Conservation (phyloP, 2,888 invertebrate species). For the Galeruca laticollis region DNA sequence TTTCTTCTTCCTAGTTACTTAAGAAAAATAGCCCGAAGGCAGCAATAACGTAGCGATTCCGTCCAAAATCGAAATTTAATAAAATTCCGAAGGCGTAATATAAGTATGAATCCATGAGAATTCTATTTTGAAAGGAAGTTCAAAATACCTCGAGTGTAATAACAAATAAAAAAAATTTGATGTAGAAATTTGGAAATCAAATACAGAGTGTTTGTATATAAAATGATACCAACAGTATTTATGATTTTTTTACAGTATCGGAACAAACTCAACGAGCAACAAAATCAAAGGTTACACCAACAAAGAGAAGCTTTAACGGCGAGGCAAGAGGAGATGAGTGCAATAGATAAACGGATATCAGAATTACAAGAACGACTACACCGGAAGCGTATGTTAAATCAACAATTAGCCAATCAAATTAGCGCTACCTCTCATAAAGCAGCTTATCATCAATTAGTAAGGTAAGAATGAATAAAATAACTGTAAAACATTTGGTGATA, state of each 20-base stretch:
- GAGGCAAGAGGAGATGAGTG: conserved; percentile 90
- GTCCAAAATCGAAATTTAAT: conserved; percentile 12
- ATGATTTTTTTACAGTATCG: conserved; percentile 79
- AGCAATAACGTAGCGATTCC: conserved; percentile 8
- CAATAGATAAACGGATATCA: conserved; percentile 92
- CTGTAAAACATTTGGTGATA: no score
- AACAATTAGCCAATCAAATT: conserved; percentile 76
- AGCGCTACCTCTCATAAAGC: conserved; percentile 67
- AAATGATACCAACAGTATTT: background rate
- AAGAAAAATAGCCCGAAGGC: conserved; percentile 14
- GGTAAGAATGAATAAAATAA: conserved; percentile 53
- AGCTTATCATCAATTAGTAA: conserved; percentile 65
- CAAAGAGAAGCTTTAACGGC: conserved; percentile 90
- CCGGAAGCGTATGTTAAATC: conserved; percentile 87
- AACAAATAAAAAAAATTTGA: conserved; percentile 8
- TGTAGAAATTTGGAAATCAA: background rate
- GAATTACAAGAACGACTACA: conserved; percentile 93
- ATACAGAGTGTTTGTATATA: background rate
- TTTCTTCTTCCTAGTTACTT: background rate
- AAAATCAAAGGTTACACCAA: conserved; percentile 88
- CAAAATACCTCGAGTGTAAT: conserved; percentile 8
- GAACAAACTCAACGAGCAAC: conserved; percentile 95
- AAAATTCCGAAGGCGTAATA: background rate
- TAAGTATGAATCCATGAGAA: conserved; percentile 9
- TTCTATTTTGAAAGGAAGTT: conserved; percentile 10